A percentile compares a stretch with the other conserved stretches of the same genome.
Conservation (phyloP, 2,888 invertebrate species). For the Mythimna albipuncta region DNA sequence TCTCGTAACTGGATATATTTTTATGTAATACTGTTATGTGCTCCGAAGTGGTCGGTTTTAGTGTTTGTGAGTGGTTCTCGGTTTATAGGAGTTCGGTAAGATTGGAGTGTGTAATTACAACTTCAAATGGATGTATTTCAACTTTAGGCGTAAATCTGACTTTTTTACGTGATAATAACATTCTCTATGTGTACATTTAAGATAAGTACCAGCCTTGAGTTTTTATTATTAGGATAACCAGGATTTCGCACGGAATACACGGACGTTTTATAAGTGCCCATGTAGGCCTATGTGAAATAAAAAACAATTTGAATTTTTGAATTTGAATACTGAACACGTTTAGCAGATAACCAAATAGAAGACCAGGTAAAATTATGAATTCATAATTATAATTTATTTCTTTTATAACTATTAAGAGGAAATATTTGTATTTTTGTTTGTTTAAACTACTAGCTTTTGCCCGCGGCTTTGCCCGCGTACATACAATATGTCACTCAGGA, state of each 20-base stretch:
- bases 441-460: too few relatives aligned
- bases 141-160: background rate
- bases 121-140: slow-evolving; percentile 2
- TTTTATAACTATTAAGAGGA: background rate
- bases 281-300: too few relatives aligned
- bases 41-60: slow-evolving; percentile 24
- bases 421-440: background rate
- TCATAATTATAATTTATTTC: background rate
- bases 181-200: background rate
- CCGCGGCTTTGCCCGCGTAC: too few relatives aligned
- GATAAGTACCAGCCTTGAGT: background rate
- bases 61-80: slow-evolving; percentile 34
- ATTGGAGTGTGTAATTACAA: slow-evolving; percentile 22
- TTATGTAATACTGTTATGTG: slow-evolving; percentile 49
- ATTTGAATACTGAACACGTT: background rate
- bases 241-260: fast-evolving
- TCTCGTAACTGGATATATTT: slow-evolving; percentile 32
- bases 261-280: too few relatives aligned
- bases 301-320: too few relatives aligned
- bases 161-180: background rate
- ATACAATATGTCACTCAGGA: too few relatives aligned
- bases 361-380: background rate
- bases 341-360: too few relatives aligned
- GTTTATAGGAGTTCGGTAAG: slow-evolving; percentile 33
- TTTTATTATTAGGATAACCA: background rate